A percentile compares a stretch with the other conserved stretches of the same genome.
phyloP scores from a whole-genome alignment of 1,140 invertebrate species.

The Microplitis demolitor region DNA sequence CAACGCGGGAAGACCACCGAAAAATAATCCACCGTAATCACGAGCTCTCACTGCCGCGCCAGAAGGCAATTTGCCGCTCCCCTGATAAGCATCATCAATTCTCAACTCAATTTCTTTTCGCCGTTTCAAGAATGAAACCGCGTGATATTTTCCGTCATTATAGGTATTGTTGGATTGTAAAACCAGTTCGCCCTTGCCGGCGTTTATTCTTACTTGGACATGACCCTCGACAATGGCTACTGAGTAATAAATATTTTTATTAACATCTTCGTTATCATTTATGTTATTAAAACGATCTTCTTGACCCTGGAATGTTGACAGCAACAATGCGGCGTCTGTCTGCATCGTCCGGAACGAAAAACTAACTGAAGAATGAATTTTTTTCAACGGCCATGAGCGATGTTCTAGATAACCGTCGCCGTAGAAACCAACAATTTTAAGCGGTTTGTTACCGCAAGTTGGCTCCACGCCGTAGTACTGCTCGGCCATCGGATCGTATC shows the following conservation, averaged over 20 bases:
- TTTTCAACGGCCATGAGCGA: slow-evolving; percentile 68
- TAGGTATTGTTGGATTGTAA: slow-evolving; percentile 67
- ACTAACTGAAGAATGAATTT: slow-evolving; percentile 68
- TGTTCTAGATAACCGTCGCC: slow-evolving; percentile 82
- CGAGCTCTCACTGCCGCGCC: slow-evolving; percentile 62
- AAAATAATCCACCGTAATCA: slow-evolving; percentile 61
- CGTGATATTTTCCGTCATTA: slow-evolving; percentile 70
- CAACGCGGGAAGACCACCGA: slow-evolving; percentile 69
- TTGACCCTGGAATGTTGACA: slow-evolving; percentile 71
- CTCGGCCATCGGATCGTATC: slow-evolving; percentile 68
- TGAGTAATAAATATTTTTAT: slow-evolving; percentile 70
- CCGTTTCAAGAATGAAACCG: slow-evolving; percentile 64
- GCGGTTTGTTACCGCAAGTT: slow-evolving; percentile 71
- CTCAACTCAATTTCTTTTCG: slow-evolving; percentile 64
- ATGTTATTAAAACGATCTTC: slow-evolving; percentile 47
- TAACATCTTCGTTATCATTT: slow-evolving; percentile 38
- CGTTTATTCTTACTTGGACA: slow-evolving; percentile 71
- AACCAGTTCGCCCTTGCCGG: slow-evolving; percentile 69
- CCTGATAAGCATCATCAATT: slow-evolving; percentile 69
- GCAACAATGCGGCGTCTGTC: slow-evolving; percentile 72
- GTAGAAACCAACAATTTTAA: slow-evolving; percentile 73
- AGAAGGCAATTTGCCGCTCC: slow-evolving; percentile 58
- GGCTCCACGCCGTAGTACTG: slow-evolving; percentile 78
- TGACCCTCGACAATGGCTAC: slow-evolving; percentile 69
- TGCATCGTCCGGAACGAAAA: slow-evolving; percentile 80